Percentiles rank a stretch among this genome's conserved stretches.
Conservation (phyloP, 2,113 vertebrate species). For the Leptobrachium ailaonicum region DNA sequence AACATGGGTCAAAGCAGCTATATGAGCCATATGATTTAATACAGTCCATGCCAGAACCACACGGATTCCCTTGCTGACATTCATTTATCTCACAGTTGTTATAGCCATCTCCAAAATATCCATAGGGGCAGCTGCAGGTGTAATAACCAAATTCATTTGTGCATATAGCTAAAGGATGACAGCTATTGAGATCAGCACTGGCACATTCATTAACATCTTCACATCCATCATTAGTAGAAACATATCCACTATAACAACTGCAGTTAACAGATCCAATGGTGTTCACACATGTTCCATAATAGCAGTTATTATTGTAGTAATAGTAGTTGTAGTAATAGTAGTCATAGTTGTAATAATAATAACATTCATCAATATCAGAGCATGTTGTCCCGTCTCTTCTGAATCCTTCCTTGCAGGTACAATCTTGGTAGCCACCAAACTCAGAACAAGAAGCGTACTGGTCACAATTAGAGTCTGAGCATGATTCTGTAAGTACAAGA, state of each 20-base stretch:
- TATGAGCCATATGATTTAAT: not conserved
- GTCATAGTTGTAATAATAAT: not conserved
- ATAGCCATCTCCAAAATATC: conserved; percentile 48
- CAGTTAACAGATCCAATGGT: conserved; percentile 31
- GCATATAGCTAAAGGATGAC: conserved; percentile 54
- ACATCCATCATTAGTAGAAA: not conserved
- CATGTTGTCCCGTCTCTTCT: conserved; percentile 40
- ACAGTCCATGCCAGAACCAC: conserved; percentile 1
- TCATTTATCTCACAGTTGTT: conserved; percentile 18
- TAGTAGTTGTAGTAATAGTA: too few species aligned
- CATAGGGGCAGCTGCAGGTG: conserved; percentile 44
- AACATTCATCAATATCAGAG: conserved; percentile 50
- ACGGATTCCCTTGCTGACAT: not conserved
- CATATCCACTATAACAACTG: conserved; percentile 18
- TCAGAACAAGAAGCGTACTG: not conserved
- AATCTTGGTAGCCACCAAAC: conserved; percentile 1
- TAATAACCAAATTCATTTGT: conserved; percentile 51
- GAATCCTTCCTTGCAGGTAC: conserved; percentile 53
- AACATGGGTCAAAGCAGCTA: conserved; percentile 54
- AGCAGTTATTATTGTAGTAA: fast-evolving
- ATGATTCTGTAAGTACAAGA: too few species aligned
- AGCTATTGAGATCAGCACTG: conserved; percentile 26
- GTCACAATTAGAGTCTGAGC: too few species aligned
- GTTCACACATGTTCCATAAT: conserved; percentile 45
- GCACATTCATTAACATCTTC: conserved; percentile 5